Base-by-base conservation (phyloP, 1,140 invertebrate species). In the Vanessa tameamea region DNA sequence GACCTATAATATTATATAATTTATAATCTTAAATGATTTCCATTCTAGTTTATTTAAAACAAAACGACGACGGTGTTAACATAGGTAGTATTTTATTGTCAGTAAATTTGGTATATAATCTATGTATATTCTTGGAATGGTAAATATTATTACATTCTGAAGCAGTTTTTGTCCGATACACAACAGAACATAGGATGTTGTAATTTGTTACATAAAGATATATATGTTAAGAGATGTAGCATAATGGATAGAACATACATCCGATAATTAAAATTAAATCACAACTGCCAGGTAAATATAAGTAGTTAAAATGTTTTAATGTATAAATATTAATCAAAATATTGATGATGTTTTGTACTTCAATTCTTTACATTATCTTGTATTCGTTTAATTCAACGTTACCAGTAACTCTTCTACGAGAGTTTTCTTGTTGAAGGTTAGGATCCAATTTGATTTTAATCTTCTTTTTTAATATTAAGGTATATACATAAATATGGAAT, bases 251-350 rank as follows among this genome's bases (percentile, higher is more conserved):
- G 78, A 80, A 55, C 69, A 69, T 73, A 81, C 65, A 78, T 82
- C 82, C 82, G 79, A 83, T 78, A 82, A 79, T 80, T 82, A 87
- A 81, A 75, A 78, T 81, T 81, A 86, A 82, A 86, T 86, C 82
- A 88, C 84, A 87, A 90, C 87, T 89, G 87, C 86, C 88, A 89
- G 82, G 83, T 87, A 87, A 86, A 82, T 78, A 80, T 91, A 90
- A 87, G 85, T 89, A 89, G 85, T 80, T 88, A 90, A 90, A 87
- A 84, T 85, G 82, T 88, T 89, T 90, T 88, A 86, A 87, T 89
- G 82, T 89, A 86, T 87, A 82, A 81, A 82, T 88, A 88, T 82
- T 83, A 79, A 88, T 77, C 80, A 75, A 82, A 82, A 85, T 77
- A 79, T 77, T 83, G 77, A 81, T 59, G 76, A 82, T 80, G 78